phyloP scores from a whole-genome alignment of 2,888 invertebrate species.

The Ochropleura leucogaster region DNA sequence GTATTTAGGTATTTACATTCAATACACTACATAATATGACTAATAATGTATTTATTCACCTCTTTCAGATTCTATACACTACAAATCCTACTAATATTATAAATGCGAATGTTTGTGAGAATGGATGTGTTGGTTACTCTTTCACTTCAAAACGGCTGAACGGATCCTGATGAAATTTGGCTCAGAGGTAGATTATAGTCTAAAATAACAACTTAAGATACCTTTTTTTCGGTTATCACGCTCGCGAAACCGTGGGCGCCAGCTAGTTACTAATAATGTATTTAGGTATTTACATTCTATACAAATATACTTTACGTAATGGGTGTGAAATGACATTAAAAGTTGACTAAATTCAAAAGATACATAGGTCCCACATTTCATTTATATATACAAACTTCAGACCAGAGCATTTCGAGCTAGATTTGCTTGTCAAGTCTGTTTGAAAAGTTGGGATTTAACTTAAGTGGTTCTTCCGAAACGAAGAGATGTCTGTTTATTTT shows the following conservation, averaged over 20 bases:
- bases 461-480: slow-evolving; percentile 23
- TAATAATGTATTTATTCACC: not conserved
- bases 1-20: not conserved
- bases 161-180: too few species aligned
- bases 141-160: too few species aligned
- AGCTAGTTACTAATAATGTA: not conserved
- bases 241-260: too few species aligned
- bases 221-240: too few species aligned
- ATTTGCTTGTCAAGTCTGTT: slow-evolving; percentile 39
- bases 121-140: too few species aligned
- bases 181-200: too few species aligned
- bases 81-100: too few species aligned
- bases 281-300: not conserved
- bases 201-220: too few species aligned
- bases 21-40: not conserved
- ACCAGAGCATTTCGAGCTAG: slow-evolving; percentile 21
- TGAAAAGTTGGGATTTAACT: slow-evolving; percentile 43
- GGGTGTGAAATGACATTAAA: not conserved
- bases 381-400: slow-evolving; percentile 32
- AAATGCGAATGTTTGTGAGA: too few species aligned
- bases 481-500: not conserved
- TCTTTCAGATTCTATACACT: too few species aligned
- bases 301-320: not conserved
- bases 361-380: slow-evolving; percentile 6
- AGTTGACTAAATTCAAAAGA: slow-evolving; percentile 8